These are phyloP conservation scores for Equus przewalskii DNA, from an alignment of 2,113 vertebrate species.

Conservation along the genomic window DNA sequence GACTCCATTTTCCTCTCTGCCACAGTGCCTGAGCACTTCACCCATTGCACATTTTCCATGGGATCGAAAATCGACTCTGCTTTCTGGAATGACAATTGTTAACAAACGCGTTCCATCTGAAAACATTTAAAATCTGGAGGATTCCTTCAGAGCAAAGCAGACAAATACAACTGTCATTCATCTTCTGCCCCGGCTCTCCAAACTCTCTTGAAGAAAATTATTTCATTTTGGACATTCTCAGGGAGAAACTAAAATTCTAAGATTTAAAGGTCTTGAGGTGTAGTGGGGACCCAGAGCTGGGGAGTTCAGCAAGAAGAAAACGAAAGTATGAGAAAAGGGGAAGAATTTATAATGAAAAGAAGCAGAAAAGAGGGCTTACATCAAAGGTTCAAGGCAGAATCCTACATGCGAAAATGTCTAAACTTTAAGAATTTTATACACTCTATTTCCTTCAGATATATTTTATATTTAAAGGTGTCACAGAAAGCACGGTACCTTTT, in stretches of 20 bases:
- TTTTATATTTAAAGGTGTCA: background rate
- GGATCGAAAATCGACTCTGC: background rate
- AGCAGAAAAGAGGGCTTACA: background rate
- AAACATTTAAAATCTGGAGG: background rate
- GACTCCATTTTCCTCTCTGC: background rate
- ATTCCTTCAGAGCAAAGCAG: background rate
- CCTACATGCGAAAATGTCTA: background rate
- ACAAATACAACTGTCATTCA: slow-evolving; percentile 5
- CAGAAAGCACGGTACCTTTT: background rate
- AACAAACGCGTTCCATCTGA: background rate
- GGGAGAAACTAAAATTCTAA: slow-evolving; percentile 40
- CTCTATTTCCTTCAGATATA: background rate
- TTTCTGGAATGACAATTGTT: background rate
- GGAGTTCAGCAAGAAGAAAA: background rate
- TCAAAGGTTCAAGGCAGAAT: slow-evolving; percentile 29
- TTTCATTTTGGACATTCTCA: slow-evolving; percentile 59
- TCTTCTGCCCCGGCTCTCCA: background rate
- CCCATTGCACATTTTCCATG: background rate
- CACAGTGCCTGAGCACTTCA: background rate
- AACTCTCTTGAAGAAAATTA: slow-evolving; percentile 38
- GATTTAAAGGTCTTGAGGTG: background rate
- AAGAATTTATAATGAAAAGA: background rate
- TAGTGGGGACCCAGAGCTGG: background rate
- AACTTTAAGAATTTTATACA: slow-evolving; percentile 58
- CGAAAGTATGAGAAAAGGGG: background rate